A percentile compares a stretch with the other conserved stretches of the same genome.
phyloP scores from a whole-genome alignment of 2,113 vertebrate species.

The Neopipo cinnamomea region DNA sequence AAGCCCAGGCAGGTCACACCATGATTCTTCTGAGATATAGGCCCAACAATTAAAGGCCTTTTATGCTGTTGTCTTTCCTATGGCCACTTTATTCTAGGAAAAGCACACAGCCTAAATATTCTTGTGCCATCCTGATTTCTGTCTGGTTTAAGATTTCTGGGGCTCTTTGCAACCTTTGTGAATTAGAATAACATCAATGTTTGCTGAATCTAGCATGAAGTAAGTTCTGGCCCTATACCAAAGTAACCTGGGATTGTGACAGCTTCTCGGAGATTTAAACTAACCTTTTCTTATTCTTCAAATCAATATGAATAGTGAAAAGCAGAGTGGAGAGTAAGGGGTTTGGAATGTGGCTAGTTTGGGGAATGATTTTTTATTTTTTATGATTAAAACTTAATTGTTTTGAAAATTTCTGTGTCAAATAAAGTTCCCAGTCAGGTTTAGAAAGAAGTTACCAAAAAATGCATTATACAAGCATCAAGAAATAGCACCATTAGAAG shows the following conservation, averaged over 20 bases:
- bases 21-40: not conserved
- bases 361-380: not conserved
- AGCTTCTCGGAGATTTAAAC: not conserved
- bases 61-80: not conserved
- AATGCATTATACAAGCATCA: not conserved
- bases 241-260: not conserved
- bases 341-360: not conserved
- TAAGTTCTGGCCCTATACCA: not conserved
- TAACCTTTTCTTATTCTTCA: not conserved
- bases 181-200: not conserved
- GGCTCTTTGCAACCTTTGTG: not conserved
- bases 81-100: not conserved
- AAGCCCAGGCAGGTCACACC: not conserved
- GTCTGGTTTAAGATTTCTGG: not conserved
- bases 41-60: not conserved
- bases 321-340: not conserved
- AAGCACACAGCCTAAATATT: not conserved
- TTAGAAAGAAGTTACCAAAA: not conserved
- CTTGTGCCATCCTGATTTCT: not conserved
- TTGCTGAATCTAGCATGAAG: not conserved
- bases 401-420: not conserved
- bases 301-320: not conserved
- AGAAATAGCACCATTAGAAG: not conserved
- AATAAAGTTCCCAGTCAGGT: not conserved
- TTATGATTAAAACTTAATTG: not conserved